Evolutionary conservation across 2,113 vertebrate genomes (phyloP).

Genomic region (Eulemur macaco): DNA sequence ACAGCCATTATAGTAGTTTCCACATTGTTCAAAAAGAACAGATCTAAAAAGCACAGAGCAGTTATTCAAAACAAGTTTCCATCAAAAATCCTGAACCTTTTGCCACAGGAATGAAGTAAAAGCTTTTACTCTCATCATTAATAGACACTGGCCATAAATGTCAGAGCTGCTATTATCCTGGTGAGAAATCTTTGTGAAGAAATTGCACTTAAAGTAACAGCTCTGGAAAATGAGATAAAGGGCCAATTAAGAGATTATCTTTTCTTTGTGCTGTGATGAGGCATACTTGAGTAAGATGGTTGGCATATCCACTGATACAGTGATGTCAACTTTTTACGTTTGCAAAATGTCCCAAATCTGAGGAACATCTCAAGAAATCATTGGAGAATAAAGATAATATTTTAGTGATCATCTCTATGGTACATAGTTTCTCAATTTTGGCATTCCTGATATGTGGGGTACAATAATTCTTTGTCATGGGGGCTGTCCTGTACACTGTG

Average conservation of each 20-base stretch:
- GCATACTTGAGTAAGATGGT: background rate
- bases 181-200: background rate
- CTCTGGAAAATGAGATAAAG: background rate
- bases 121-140: background rate
- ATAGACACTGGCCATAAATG: slow-evolving; percentile 4
- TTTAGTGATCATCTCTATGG: background rate
- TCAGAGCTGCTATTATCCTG: background rate
- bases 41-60: background rate
- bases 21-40: background rate
- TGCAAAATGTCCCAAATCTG: background rate
- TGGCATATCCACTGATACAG: background rate
- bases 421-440: background rate
- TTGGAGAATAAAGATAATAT: slow-evolving; percentile 3
- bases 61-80: background rate
- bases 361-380: background rate
- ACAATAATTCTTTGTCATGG: background rate
- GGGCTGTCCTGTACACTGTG: background rate
- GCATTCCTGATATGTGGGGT: background rate
- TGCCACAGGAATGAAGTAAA: background rate
- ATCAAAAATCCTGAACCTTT: slow-evolving; percentile 27
- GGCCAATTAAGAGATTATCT: background rate
- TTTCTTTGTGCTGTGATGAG: background rate
- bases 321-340: background rate
- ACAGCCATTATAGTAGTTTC: background rate
- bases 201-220: background rate